Base-by-base conservation (phyloP, 2,888 invertebrate species). In the Melanchra persicariae region DNA sequence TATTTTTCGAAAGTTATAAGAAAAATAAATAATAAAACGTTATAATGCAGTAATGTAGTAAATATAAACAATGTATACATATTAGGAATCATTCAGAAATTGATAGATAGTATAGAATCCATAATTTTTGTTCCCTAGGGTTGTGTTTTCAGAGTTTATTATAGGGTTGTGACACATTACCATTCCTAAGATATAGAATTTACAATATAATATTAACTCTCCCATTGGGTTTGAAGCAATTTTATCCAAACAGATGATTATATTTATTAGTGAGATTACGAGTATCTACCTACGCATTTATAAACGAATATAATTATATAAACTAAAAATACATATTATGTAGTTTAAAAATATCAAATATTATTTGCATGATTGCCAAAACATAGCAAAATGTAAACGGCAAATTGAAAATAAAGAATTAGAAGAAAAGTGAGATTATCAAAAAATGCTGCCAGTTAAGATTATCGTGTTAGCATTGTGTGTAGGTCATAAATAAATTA, bases 61-160 rank as follows among this genome's bases (percentile, higher is more conserved):
- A 37, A 1, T 54, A n/a, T 30, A 49, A 43, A 45, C 68, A 51
- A 37, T 60, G 12, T 37, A 24, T 40, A 40, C 19, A 40, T 43
- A 22, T 40, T 61, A 67, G 30, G 40, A 22, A 59, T 19, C 0
- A n/a, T 57, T 63, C 8, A 26, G 40, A 58, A 51, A 30, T 17
- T 43, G 15, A 58, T 62, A 45, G 40, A 61, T 43, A 57, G 2
- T 30, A 55, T 58, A 34, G 9, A 70, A 74, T 69, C 58, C 69
- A 76, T 60, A 47, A 37, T 75, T 84, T 80, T 62, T 30, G 74
- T 83, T 80, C 52, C 64, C 70, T 60, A 78, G 64, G 75, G 82
- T 85, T 84, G 78, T 83, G 80, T 88, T 84, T 69, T 62, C 78
- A 84, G 87, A 88, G 87, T 88, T 87, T 88, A 86, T 64, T 65